Base-by-base conservation (phyloP, 2,113 vertebrate species). In the Chauna torquata region DNA sequence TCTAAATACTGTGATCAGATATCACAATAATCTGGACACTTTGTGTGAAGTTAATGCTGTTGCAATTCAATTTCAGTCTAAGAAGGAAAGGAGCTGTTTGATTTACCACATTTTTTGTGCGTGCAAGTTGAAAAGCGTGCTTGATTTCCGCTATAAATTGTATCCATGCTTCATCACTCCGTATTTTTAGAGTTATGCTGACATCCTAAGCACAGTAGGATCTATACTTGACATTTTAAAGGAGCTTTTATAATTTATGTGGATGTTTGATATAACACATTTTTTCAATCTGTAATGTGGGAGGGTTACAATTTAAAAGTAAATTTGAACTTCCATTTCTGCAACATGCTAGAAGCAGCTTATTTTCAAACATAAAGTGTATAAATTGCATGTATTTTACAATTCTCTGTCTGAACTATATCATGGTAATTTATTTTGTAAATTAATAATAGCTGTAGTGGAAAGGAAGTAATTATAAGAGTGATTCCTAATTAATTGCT, bases 191-290 rank as follows among this genome's bases (percentile, higher is more conserved):
- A 95, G 81, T 77, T 88, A 52, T 32, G 75, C 90, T 96, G 96
- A 95, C 89, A 95, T 94, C 87, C 89, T 95, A 80, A 88, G 87
- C 87, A 88, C 89, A 91, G 94, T 96, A 90, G 94, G 94, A 83
- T 95, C 91, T 91, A 77, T 44, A 62, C 38, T 85, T 95, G 95
- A 85, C 89, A 30, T 91, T 77, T 94, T 94, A 94, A 97, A 94
- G 75, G 58, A 77, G 66, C 68, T 77, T 89, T 94, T 47, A 7
- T 97, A 96, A 95, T 97, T 97, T 97, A 97, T 94, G 87, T 65
- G 78, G n/a, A 77, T 74, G 79, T 91, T 97, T 95, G 91, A 83
- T 91, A 59, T 25, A 85, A 77, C 94, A 92, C 85, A 47, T 95
- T 97, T 96, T 95, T 96, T 80, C 86, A 97, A 94, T 95, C 84